Evolutionary conservation across 92 coral and sea anemone genomes (phyloP).

Genomic region (Epizoanthus fatuus): DNA sequence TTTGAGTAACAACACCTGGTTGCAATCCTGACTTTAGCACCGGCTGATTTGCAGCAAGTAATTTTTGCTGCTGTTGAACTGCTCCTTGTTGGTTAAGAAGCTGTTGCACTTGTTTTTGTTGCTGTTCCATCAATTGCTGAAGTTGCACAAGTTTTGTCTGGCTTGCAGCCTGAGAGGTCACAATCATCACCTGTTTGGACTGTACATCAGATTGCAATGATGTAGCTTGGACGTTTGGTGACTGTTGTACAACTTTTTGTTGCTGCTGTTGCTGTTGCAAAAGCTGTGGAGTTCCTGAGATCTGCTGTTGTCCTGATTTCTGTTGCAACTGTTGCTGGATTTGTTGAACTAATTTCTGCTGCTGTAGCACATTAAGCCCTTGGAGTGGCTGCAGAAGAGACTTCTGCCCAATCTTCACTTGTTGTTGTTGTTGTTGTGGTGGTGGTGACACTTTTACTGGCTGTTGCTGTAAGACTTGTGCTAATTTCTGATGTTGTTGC

Average conservation of each 20-base stretch:
- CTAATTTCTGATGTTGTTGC: constrained; percentile 34
- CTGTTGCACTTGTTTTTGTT: constrained; percentile 63
- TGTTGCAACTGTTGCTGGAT: constrained; percentile 70
- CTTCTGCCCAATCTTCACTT: constrained; percentile 43
- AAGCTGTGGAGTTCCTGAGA: constrained; percentile 22
- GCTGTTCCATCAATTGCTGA: constrained; percentile 39
- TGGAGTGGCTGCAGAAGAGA: constrained; percentile 28
- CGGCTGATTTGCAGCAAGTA: constrained; percentile 37
- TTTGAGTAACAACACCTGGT: constrained; percentile 28
- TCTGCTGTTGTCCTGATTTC: constrained; percentile 26
- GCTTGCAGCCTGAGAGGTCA: constrained; percentile 20
- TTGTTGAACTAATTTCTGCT: constrained; percentile 65
- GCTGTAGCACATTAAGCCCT: constrained; percentile 23
- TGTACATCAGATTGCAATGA: constrained; percentile 17
- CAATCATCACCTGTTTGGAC: constrained; percentile 29
- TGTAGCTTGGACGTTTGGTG: background rate
- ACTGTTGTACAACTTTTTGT: constrained; percentile 16
- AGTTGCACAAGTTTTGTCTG: constrained; percentile 19
- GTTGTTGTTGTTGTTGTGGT: constrained; percentile 47
- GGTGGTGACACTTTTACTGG: constrained; percentile 6
- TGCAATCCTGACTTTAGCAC: constrained; percentile 61
- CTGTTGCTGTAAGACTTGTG: constrained; percentile 50
- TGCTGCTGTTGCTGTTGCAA: constrained; percentile 34
- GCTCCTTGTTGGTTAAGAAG: constrained; percentile 53
- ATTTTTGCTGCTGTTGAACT: constrained; percentile 51